Evolutionary conservation across 2,113 vertebrate species (phyloP), one percentile per base, ranked within the genome.

Genomic region (Terrapene triunguis): DNA sequence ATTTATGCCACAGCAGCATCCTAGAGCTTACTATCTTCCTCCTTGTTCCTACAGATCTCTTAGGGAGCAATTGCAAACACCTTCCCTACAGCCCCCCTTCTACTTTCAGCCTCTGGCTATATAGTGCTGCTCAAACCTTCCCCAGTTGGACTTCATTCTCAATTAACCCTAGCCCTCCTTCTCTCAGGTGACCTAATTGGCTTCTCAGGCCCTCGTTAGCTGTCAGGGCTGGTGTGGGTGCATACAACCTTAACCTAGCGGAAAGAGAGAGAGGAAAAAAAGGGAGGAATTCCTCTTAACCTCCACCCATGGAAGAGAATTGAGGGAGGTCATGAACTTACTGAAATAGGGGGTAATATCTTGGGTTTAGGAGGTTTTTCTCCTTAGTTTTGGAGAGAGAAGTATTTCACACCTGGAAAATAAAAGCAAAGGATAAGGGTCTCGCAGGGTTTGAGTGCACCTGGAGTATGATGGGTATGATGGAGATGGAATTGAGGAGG

Each of bases 241-340:
- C 35, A n/a, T 17, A 69, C 16, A 8, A 13, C 32, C 35, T 35
- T 3, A 32, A 44, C 32, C 32, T 32, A 13, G 13, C 13, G 32
- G 78, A 76, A 29, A 17, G 19, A n/a, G 62, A n/a, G 62, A 48
- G 0, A 29, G 2, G 2, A 48, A 0, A 29, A 86, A 95, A 91
- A 80, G n/a, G 74, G 55, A 55, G 0, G 0, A 29, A 8, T 84
- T 95, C 69, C 19, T 47, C 8, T 32, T n/a, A 22, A 4, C 0
- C 0, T 38, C 62, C 1, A 4, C 72, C 79, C 74, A 44, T 48
- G 27, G 69, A 53, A 27, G 10, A 53, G 17, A 32, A 14, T 32
- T 51, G 57, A 38, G 89, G 88, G 62, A 50, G 47, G 32, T 11
- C 54, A 1, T 11, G 79, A 87, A 91, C 25, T 5, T 17, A 1